phyloP scores from a whole-genome alignment of 2,113 vertebrate genomes.

The Rhea pennata region DNA sequence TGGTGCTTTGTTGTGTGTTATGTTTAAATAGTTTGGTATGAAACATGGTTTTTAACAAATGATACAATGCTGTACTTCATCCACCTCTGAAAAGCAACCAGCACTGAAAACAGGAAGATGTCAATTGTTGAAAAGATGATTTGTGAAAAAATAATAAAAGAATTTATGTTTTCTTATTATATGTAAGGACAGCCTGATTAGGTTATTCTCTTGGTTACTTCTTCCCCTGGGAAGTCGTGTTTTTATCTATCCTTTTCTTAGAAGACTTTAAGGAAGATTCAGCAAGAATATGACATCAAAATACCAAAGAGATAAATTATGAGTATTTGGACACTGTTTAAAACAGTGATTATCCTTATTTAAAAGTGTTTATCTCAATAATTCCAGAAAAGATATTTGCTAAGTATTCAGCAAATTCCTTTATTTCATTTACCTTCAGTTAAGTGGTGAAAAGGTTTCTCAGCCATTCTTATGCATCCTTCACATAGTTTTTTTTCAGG shows the following conservation, averaged over 20 bases:
- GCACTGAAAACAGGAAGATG: not conserved
- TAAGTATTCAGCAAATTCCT: not conserved
- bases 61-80: not conserved
- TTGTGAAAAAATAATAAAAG: not conserved
- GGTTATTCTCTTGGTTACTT: not conserved
- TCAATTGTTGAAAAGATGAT: not conserved
- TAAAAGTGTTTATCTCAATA: constrained; percentile 36
- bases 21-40: not conserved
- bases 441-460: not conserved
- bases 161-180: not conserved
- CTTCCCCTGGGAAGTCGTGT: not conserved
- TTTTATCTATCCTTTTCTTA: not conserved
- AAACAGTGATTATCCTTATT: not conserved
- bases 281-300: not conserved
- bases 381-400: not conserved
- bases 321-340: not conserved
- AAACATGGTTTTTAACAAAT: not conserved
- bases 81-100: not conserved
- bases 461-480: not conserved
- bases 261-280: constrained; percentile 21
- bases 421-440: not conserved
- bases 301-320: not conserved
- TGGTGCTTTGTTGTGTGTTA: not conserved
- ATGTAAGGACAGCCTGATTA: not conserved
- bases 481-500: not conserved